A percentile compares a stretch with the other conserved stretches of the same genome.
Conservation (phyloP, 2,888 invertebrate genomes). For the Electrophaes corylata region DNA sequence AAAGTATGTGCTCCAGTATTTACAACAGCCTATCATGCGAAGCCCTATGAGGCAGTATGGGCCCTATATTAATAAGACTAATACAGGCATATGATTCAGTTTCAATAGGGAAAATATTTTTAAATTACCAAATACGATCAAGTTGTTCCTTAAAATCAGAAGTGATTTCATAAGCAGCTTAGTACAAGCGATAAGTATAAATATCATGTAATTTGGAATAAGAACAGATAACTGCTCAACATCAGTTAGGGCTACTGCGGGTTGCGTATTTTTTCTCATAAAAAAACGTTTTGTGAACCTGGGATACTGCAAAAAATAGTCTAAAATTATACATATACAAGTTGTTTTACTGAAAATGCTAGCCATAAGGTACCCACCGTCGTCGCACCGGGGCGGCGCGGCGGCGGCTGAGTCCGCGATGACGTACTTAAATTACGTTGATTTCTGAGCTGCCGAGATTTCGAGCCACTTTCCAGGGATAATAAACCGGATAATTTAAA, state of each 20-base stretch:
- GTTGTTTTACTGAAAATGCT: conserved; percentile 14
- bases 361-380: not conserved
- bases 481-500: conserved; percentile 35
- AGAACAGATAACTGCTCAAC: too few relatives aligned
- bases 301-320: not conserved
- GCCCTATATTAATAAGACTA: too few relatives aligned
- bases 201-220: too few relatives aligned
- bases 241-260: not conserved
- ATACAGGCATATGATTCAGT: too few relatives aligned
- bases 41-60: too few relatives aligned
- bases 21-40: too few relatives aligned
- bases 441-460: conserved; percentile 29
- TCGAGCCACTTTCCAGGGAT: conserved; percentile 27
- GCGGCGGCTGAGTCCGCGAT: conserved; percentile 20
- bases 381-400: conserved; percentile 7
- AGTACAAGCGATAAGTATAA: too few relatives aligned
- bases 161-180: too few relatives aligned
- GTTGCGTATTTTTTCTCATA: not conserved
- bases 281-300: not conserved
- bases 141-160: too few relatives aligned
- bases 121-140: not conserved
- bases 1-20: too few relatives aligned
- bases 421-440: conserved; percentile 32
- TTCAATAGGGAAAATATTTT: too few relatives aligned
- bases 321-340: not conserved